Evolutionary conservation across 2,888 invertebrate genomes (phyloP).

Genomic region (Agrotis exclamationis): DNA sequence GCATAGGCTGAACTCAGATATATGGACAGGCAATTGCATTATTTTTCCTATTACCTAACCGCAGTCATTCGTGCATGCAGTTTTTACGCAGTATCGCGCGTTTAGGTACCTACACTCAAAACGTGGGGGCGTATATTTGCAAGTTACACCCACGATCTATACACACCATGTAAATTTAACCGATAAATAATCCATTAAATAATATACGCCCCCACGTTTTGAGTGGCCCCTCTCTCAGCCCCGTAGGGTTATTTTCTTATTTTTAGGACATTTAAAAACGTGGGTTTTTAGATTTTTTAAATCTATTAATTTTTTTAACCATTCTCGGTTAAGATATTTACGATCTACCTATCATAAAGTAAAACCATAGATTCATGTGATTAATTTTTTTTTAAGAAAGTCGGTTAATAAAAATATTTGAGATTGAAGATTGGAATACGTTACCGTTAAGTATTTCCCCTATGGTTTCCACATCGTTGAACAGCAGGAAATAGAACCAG

Average conservation of each 20-base stretch:
- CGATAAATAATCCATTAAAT: too few species aligned
- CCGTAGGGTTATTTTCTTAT: too few species aligned
- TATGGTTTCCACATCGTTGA: slow-evolving; percentile 45
- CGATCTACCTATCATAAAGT: neutral
- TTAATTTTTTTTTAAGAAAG: neutral
- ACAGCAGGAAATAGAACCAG: slow-evolving; percentile 48
- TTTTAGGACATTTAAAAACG: too few species aligned
- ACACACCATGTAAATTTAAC: too few species aligned
- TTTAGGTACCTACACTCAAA: too few species aligned
- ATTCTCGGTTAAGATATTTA: neutral
- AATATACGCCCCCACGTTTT: too few species aligned
- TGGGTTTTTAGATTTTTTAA: too few species aligned
- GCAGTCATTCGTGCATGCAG: slow-evolving; percentile 24
- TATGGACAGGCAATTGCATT: slow-evolving; percentile 42
- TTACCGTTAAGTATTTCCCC: slow-evolving; percentile 46
- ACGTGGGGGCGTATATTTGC: too few species aligned
- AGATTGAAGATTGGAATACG: slow-evolving; percentile 31
- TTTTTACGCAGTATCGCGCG: slow-evolving; percentile 32
- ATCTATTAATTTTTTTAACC: neutral
- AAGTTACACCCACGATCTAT: too few species aligned
- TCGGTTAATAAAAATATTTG: neutral
- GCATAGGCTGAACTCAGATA: slow-evolving; percentile 16
- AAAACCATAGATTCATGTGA: slow-evolving; percentile 1
- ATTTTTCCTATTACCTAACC: slow-evolving; percentile 52
- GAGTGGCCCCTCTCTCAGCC: too few species aligned